Evolutionary conservation across 2,113 vertebrate species (phyloP), one percentile per base, ranked within the genome.

Genomic region (Ornithorhynchus anatinus): DNA sequence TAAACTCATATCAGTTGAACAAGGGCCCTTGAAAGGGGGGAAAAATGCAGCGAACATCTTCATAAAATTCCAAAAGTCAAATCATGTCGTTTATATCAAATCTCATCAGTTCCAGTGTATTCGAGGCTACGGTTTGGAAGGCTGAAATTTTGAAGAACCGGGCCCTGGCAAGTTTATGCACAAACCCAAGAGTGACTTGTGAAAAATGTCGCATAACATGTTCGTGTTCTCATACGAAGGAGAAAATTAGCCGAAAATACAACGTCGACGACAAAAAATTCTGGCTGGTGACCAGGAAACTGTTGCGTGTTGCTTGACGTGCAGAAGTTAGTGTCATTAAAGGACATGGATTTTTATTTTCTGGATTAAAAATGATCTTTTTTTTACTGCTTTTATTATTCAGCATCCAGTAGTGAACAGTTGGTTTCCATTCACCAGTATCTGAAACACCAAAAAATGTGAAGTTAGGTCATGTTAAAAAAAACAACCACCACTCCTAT

Each of bases 341-440:
- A 54, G 44, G 65, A 50, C 40, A 43, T 50, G 60, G 6, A 36
- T 60, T 37, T 58, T 3, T 39, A 8, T 53, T 50, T 52, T 73
- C 43, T 58, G 53, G 15, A 33, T 69, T 20, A 73, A 74, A 50
- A 58, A 88, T 61, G 44, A 65, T 42, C 27, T 17, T 36, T 32
- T 71, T 39, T 42, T 36, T 56, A 27, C 59, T 25, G 5, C 1
- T 0, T 15, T 69, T 80, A 23, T 32, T 59, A 59, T 80, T 47
- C 27, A 56, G 75, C 11, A 16, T 84, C 79, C 68, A 84, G 80
- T 56, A 32, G 62, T 77, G 35, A 80, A 84, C 59, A 85, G 33
- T 63, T 23, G 56, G 10, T 64, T 69, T 35, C 17, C 72, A 35
- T 22, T 69, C 80, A 68, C 73, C 56, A 75, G 65, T 78, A 60